Evolutionary conservation across 2,113 vertebrate genomes (phyloP).

Genomic region (Crotalus viridis): DNA sequence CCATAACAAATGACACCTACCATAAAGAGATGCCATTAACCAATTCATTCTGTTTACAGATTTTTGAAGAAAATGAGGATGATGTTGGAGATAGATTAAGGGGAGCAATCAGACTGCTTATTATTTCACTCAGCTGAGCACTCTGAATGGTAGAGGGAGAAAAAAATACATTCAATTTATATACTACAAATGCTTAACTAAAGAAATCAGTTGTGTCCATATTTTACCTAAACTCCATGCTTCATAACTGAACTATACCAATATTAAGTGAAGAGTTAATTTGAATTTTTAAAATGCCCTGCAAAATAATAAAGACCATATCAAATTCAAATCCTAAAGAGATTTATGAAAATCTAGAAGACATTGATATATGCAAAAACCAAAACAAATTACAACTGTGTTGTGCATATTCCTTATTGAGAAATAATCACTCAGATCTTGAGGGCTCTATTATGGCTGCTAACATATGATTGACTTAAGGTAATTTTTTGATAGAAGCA

Average conservation of each 20-base stretch:
- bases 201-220: not conserved
- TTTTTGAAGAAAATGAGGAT: slow-evolving; percentile 76
- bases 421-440: not conserved
- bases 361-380: not conserved
- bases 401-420: not conserved
- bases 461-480: not conserved
- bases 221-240: not conserved
- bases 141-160: slow-evolving; percentile 77
- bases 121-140: slow-evolving; percentile 88
- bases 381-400: not conserved
- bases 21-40: slow-evolving; percentile 74
- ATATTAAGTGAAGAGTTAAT: not conserved
- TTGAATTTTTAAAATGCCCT: not conserved
- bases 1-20: slow-evolving; percentile 62
- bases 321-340: not conserved
- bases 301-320: not conserved
- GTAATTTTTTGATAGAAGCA: not conserved
- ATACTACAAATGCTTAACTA: not conserved
- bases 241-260: not conserved
- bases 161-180: not conserved
- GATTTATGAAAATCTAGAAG: not conserved
- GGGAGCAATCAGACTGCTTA: slow-evolving; percentile 87
- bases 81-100: slow-evolving; percentile 78
- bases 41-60: slow-evolving; percentile 67
- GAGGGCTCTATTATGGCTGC: not conserved